Evolutionary conservation across 30 jellyfish, hydroid and myxozoan genomes (phyloP).

Genomic region (Sanderia malayensis): DNA sequence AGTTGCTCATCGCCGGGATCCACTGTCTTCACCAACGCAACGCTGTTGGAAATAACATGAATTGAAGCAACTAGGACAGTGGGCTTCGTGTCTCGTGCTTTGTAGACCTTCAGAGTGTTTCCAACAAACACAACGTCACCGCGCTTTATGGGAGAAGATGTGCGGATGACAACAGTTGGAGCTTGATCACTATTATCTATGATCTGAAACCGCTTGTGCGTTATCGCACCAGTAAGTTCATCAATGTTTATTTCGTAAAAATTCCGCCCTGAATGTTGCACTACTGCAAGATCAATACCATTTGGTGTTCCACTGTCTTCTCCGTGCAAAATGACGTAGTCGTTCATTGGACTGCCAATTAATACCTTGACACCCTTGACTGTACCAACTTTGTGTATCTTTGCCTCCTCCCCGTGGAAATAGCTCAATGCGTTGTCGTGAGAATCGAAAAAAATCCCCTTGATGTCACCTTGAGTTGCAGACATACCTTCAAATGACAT

Average conservation of each 20-base stretch:
- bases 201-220: conserved; percentile 9
- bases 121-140: conserved; percentile 55
- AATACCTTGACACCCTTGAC: conserved; percentile 32
- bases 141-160: conserved; percentile 26
- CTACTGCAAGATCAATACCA: conserved; percentile 43
- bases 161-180: conserved; percentile 63
- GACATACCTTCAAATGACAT: conserved; percentile 62
- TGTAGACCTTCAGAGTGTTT: conserved; percentile 16
- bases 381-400: conserved; percentile 37
- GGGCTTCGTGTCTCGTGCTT: conserved; percentile 1
- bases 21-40: conserved; percentile 40
- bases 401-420: conserved; percentile 39
- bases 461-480: conserved; percentile 24
- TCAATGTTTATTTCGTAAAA: conserved; percentile 55
- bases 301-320: conserved; percentile 43
- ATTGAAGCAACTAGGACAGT: conserved; percentile 13
- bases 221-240: conserved; percentile 6
- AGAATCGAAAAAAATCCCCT: conserved; percentile 51
- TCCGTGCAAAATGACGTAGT: conserved; percentile 50
- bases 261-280: conserved; percentile 43
- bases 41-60: conserved; percentile 31
- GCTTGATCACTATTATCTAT: conserved; percentile 54
- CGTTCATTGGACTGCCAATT: conserved; percentile 57
- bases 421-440: conserved; percentile 52
- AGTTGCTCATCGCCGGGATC: conserved; percentile 39